Conservation (phyloP, 2,888 invertebrate species). For the Ceratothoa steindachneri region DNA sequence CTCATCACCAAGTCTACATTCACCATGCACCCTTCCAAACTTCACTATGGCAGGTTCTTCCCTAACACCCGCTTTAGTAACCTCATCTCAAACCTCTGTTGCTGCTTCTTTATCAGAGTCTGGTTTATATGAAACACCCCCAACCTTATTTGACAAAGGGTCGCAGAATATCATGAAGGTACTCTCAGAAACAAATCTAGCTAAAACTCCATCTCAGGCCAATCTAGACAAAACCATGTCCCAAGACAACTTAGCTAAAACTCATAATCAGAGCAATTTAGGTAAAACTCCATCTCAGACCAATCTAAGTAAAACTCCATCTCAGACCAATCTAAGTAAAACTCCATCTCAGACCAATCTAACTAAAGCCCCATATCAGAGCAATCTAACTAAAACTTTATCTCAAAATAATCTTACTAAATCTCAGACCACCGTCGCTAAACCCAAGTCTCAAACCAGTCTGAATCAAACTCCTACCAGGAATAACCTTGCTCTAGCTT, state of each 20-base stretch:
- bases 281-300: no score
- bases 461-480: no score
- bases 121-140: no score
- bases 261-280: no score
- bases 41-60: not conserved
- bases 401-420: not conserved
- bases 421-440: not conserved
- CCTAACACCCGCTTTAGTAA: conserved; percentile 6
- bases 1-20: conserved; percentile 5
- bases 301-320: conserved; percentile 26
- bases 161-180: conserved; percentile 17
- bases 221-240: no score
- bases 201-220: no score
- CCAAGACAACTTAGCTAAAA: no score
- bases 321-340: conserved; percentile 12
- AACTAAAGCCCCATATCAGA: not conserved
- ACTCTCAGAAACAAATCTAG: no score
- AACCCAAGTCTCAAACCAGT: not conserved
- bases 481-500: no score
- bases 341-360: conserved; percentile 28
- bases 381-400: not conserved
- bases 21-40: conserved; percentile 19
- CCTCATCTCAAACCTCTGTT: conserved; percentile 32
- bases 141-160: no score
- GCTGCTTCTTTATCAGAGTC: no score